phyloP scores from a whole-genome alignment of 1,140 invertebrate species.

The Heliconius eleuchia region DNA sequence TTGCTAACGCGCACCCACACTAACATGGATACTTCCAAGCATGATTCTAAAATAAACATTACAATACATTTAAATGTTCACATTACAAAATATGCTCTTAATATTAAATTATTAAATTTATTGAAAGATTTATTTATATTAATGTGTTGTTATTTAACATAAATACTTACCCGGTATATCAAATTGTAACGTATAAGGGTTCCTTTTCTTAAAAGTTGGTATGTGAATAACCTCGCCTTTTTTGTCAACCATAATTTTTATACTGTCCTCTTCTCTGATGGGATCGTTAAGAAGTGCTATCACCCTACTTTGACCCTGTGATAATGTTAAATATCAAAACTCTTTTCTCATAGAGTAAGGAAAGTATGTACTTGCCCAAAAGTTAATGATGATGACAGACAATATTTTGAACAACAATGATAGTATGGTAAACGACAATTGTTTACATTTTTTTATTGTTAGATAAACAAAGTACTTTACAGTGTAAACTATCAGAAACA shows the following conservation, averaged over 20 bases:
- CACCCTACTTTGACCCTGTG: slow-evolving; percentile 90
- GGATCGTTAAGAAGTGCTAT: slow-evolving; percentile 90
- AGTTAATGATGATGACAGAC: no score
- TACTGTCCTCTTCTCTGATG: slow-evolving; percentile 86
- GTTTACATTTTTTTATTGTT: not conserved
- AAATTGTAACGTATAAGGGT: slow-evolving; percentile 91
- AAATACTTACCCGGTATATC: slow-evolving; percentile 83
- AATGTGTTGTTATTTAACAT: not conserved
- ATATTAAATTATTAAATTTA: no score
- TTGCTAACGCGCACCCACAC: slow-evolving; percentile 89
- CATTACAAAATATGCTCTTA: no score
- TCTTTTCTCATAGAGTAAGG: not conserved
- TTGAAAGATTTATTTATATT: no score
- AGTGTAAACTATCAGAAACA: no score
- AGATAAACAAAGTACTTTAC: not conserved
- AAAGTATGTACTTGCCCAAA: not conserved
- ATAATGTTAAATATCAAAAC: slow-evolving; percentile 2
- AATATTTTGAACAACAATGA: no score
- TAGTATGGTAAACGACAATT: no score
- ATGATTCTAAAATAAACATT: slow-evolving; percentile 80
- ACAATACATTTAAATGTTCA: no score
- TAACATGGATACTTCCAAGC: slow-evolving; percentile 90
- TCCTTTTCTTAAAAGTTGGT: slow-evolving; percentile 87
- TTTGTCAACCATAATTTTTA: slow-evolving; percentile 89
- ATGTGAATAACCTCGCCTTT: slow-evolving; percentile 90